A percentile compares a stretch with the other conserved stretches of the same genome.
These are phyloP conservation scores for Bos javanicus DNA, from an alignment of 2,113 vertebrate genomes.

Conservation along the genomic window DNA sequence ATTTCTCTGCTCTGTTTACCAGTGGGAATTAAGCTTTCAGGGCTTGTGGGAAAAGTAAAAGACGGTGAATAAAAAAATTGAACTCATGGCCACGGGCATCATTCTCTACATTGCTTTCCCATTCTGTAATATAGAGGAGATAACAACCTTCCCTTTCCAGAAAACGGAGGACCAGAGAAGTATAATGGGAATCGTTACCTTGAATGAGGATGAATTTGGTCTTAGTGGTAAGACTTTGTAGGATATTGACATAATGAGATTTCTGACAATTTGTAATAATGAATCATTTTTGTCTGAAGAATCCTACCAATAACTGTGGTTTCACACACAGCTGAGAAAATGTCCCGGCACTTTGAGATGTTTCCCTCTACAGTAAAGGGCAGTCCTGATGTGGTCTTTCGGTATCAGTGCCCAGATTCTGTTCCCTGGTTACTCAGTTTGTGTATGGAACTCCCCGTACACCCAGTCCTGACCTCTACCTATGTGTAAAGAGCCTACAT, in stretches of 20 bases:
- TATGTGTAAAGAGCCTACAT: not conserved
- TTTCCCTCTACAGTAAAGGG: not conserved
- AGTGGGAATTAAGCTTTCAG: not conserved
- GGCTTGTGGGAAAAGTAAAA: not conserved
- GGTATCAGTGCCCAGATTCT: not conserved
- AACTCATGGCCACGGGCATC: not conserved
- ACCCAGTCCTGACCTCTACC: not conserved
- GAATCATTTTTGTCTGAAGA: not conserved
- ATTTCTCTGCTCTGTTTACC: slow-evolving; percentile 24
- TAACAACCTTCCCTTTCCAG: not conserved
- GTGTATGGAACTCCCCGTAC: not conserved
- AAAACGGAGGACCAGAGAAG: slow-evolving; percentile 3
- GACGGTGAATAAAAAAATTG: not conserved
- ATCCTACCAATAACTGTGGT: not conserved
- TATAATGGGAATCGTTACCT: not conserved
- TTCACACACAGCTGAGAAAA: not conserved
- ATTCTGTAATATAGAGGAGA: not conserved
- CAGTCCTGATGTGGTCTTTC: not conserved
- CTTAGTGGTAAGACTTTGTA: not conserved
- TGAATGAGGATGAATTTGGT: slow-evolving; percentile 27
- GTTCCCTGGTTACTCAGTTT: not conserved
- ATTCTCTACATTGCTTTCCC: not conserved
- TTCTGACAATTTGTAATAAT: slow-evolving; percentile 23
- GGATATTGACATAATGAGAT: not conserved
- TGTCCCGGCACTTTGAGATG: not conserved